A percentile compares a stretch with the other conserved stretches of the same genome.
Evolutionary conservation across 2,888 invertebrate species (phyloP).

Genomic region (Drosophila robusta): DNA sequence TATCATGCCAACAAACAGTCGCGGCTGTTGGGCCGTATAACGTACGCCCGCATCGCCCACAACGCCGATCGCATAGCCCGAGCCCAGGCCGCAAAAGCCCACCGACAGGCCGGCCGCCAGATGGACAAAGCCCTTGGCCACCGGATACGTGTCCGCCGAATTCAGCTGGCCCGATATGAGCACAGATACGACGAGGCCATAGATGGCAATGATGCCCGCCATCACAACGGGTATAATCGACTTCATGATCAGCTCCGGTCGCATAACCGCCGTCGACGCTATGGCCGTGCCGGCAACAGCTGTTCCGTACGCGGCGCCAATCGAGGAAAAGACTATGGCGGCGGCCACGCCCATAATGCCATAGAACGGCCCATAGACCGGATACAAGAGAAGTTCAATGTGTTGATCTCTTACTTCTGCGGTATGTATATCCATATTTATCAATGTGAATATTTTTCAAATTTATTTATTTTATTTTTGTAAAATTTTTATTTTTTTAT

Average conservation of each 20-base stretch:
- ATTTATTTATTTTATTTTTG: background rate
- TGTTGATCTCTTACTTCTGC: background rate
- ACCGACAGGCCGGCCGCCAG: constrained; percentile 98
- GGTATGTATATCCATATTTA: too few relatives aligned
- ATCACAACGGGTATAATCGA: constrained; percentile 99
- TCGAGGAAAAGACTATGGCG: constrained; percentile 66
- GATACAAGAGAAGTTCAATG: constrained; percentile 8
- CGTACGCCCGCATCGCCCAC: constrained; percentile 87
- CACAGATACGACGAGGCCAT: constrained; percentile 98
- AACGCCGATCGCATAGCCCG: constrained; percentile 99
- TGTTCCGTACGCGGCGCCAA: constrained; percentile 95
- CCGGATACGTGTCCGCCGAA: constrained; percentile 38
- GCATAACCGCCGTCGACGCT: constrained; percentile 99
- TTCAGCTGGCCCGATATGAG: constrained; percentile 92
- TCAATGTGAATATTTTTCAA: background rate
- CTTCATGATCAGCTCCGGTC: constrained; percentile 99
- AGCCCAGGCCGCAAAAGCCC: constrained; percentile 98
- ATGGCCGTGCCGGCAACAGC: constrained; percentile 91
- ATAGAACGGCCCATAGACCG: constrained; percentile 62
- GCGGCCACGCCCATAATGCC: constrained; percentile 61
- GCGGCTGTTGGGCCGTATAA: constrained; percentile 98
- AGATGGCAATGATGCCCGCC: constrained; percentile 99
- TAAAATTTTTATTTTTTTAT: constrained; percentile 18
- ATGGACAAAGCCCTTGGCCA: constrained; percentile 96
- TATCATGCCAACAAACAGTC: constrained; percentile 99